Base-by-base conservation (phyloP, 2,888 invertebrate species). In the Callyntrura guangdongensis region DNA sequence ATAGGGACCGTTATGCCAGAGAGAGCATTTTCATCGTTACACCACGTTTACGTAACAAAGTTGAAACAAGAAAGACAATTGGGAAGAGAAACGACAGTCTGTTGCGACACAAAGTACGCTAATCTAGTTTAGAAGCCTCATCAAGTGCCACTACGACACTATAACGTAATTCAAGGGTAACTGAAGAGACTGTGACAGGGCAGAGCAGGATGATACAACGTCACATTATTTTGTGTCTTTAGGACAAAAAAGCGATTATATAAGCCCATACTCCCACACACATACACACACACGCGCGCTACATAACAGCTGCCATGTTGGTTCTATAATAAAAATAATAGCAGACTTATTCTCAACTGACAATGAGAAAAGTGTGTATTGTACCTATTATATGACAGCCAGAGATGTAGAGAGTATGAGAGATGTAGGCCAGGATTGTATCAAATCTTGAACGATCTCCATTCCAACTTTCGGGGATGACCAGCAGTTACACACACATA, bases 61-160 rank as follows among this genome's bases (percentile, higher is more conserved):
- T 49, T 49, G 6, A n/a, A 49, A 77, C 49, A 77, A 49, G 77
- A 77, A 77, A 49, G 77, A 77, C 77, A 77, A 17, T 77, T 77
- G 49, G 77, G 47, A 47, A 49, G 36, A 56, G 5, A 61, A 61
- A 45, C 27, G 45, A 81, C 81, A 81, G 81, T 81, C 81, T 81
- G 81, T 81, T 81, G 61, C 61, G 81, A 81, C 59, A 79, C 17
- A 59, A 45, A 59, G 61, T 81, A 81, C 59, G 81, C 81, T 61
- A 81, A 81, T 61, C 81, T 59, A 36, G 81, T 61, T 81, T 61
- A 49, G 47, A 74, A 49, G 74, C 17, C 20, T 74, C 74, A 74
- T 74, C 74, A 74, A 49, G 74, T 49, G 74, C 47, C 74, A 74
- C 74, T 74, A 47, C 20, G 20, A 22, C 74, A 74, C 74, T 74